phyloP scores from a whole-genome alignment of 2,113 vertebrate genomes.

The Cacatua alba region DNA sequence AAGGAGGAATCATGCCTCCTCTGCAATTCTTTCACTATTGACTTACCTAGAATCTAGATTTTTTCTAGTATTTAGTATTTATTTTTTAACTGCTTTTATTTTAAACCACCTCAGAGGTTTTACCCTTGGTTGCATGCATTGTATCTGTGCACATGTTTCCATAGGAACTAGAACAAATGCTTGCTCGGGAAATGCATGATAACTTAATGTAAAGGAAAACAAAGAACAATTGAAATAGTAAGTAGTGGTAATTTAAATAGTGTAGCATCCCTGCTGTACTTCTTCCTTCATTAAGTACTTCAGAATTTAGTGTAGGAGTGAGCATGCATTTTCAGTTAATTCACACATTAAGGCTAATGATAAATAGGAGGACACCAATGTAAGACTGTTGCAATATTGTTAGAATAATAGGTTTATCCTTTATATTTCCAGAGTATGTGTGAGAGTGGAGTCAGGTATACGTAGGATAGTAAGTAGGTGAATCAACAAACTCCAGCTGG shows the following conservation, averaged over 20 bases:
- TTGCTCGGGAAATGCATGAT: neutral
- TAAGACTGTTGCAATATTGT: neutral
- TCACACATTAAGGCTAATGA: neutral
- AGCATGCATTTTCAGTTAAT: neutral
- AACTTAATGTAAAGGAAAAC: neutral
- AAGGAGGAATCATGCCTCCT: fast-evolving
- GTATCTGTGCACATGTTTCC: neutral
- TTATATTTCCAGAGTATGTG: neutral
- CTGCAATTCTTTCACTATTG: neutral
- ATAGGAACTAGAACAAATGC: neutral
- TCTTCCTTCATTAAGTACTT: neutral
- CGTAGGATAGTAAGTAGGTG: neutral
- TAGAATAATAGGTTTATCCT: neutral
- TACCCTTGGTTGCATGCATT: neutral
- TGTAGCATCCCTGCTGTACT: neutral
- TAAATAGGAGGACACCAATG: neutral
- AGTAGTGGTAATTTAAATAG: neutral
- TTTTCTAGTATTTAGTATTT: neutral
- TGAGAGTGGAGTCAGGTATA: neutral
- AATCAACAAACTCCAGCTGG: neutral
- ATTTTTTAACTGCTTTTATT: neutral
- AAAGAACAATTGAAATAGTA: neutral
- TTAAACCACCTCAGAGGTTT: neutral
- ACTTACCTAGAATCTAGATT: neutral
- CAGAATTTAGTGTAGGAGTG: neutral